Base-by-base conservation (phyloP, 2,888 invertebrate species). In the Biston betularia region DNA sequence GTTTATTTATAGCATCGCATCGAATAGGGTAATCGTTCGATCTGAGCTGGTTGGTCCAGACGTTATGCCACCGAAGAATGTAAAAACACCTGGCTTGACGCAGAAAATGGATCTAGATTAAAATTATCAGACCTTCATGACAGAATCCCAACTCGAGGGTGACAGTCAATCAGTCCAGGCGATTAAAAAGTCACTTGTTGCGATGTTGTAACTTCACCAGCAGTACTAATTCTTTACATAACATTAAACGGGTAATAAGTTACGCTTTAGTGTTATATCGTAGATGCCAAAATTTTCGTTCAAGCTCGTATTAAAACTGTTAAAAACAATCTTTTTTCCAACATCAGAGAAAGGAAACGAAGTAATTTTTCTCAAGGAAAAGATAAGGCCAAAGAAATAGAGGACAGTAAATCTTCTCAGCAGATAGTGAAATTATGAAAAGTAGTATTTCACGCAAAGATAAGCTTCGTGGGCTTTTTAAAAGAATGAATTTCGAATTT, bases 371-470 rank as follows among this genome's bases (percentile, higher is more conserved):
- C 69, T 69, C 56, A 72, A 71, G 69, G 55, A 65, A 75, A 77
- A 79, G 79, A 78, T 80, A 83, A 79, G 72, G 71, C 65, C 75
- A 75, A 77, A 75, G 78, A 79, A 81, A 78, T 77, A 68, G 76
- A 73, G 62, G 55, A 65, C 61, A 65, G 76, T 83, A 79, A 82
- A 83, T 83, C 78, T 77, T 65, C 68, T 64, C 49, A 70, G 70
- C 66, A 80, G 81, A 83, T 83, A 83, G 80, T 73, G 76, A 79
- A 79, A 80, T 83, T 82, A 81, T 81, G 77, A 79, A 77, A 81
- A 77, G 74, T 71, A 75, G 74, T 75, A 70, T 74, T 75, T 74
- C 75, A 75, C 75, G 73, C 55, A 71, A 71, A 80, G 77, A 79
- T 78, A 79, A 79, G 58, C 49, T 40, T 40, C 33, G 10, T 38